Percentiles rank a stretch among this genome's conserved stretches.
Conservation (phyloP, 2,888 invertebrate species). For the Erynnis tages region DNA sequence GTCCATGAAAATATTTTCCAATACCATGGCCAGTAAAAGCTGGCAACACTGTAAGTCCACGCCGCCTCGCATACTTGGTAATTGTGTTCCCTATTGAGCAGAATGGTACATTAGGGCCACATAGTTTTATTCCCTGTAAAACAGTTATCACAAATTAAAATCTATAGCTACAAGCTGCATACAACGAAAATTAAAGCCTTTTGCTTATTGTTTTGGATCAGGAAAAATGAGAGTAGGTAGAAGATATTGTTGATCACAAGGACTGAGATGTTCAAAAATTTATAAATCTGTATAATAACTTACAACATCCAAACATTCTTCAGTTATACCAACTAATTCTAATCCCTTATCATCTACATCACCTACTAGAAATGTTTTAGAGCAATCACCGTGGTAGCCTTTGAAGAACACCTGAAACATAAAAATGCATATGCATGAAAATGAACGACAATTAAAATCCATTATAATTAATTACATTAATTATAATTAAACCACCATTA, state of each 20-base stretch:
- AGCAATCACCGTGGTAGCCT: constrained; percentile 96
- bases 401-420: constrained; percentile 86
- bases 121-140: constrained; percentile 78
- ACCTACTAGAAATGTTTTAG: constrained; percentile 92
- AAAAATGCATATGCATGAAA: too few species aligned
- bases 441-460: not conserved
- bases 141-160: too few species aligned
- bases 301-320: constrained; percentile 86
- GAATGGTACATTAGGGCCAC: constrained; percentile 82
- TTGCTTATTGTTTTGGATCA: too few species aligned
- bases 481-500: too few species aligned
- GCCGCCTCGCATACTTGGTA: constrained; percentile 82
- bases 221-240: too few species aligned
- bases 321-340: constrained; percentile 86
- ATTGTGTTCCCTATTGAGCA: constrained; percentile 84
- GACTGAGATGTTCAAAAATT: constrained; percentile 17
- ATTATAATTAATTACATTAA: not conserved
- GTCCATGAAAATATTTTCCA: constrained; percentile 94
- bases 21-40: constrained; percentile 96
- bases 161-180: too few species aligned
- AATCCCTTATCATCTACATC: constrained; percentile 88
- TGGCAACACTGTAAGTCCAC: constrained; percentile 86
- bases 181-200: too few species aligned
- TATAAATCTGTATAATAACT: constrained; percentile 34
- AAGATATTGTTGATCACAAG: too few species aligned